Base-by-base conservation (phyloP, 2,113 vertebrate species). In the Barbus barbus region DNA sequence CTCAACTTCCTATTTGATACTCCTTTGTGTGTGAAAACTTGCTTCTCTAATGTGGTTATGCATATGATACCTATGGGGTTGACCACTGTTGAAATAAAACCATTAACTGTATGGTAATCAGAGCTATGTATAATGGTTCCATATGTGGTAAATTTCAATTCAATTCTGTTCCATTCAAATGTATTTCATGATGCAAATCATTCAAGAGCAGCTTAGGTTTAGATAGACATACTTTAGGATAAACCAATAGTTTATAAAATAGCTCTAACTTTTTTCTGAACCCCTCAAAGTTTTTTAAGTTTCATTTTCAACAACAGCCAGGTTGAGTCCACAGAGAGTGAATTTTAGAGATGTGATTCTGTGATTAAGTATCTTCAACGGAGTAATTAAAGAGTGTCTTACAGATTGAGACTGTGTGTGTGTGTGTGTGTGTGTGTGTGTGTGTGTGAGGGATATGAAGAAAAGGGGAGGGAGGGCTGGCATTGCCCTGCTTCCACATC, bases 361-460 rank as follows among this genome's bases (percentile, higher is more conserved):
- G 81, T 85, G 86, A 85, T 89, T 87, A 87, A 85, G 51, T n/a
- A 73, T 81, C 28, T 83, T 61, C 71, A 58, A 69, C 51, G 38
- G 31, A 61, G 85, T 89, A 89, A 89, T 87, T 87, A 83, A 87
- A 87, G 63, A 65, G 78, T 51, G 26, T 74, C 65, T 85, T 61
- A 75, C 22, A 53, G 53, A 67, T 71, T 65, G 67, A 78, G 53
- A 73, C 41, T 6, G 41, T 76, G 41, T 76, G 26, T 61, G 71
- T 16, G 74, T n/a, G n/a, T n/a, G n/a, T n/a, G n/a, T n/a, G n/a
- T n/a, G n/a, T n/a, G n/a, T n/a, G n/a, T n/a, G n/a, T 6, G 41
- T 76, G 41, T 76, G 26, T 61, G 71, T 16, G 74, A 33, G 26
- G 38, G 28, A 36, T 36, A 24, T 41, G 26, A 72, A 74, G 31